Evolutionary conservation across 2,797 vertebrate genomes (phyloP), one percentile per base, ranked within the genome.

Genomic region (Heliangelus exortis): DNA sequence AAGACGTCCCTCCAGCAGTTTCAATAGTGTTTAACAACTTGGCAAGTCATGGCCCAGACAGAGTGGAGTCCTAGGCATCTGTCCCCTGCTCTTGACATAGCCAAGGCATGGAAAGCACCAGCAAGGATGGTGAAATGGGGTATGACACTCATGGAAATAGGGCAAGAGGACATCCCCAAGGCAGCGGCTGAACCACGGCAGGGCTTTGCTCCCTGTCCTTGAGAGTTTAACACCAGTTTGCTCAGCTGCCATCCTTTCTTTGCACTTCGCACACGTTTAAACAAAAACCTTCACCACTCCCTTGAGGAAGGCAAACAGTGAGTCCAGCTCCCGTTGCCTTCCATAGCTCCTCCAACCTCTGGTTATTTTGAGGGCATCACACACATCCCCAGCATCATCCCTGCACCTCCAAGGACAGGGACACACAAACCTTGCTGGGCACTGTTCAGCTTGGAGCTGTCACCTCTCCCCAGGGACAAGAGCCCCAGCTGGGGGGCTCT

Each of bases 241-340:
- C 87, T 95, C 90, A 91, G 95, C 95, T 96, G 96, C 48, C 39
- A 14, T 93, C 73, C 82, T 89, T 77, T 92, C 94, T 95, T 95
- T 95, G 92, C 93, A 87, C 93, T 95, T 89, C 0, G 3, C 6
- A 10, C 82, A 31, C 39, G 1, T 91, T 94, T 59, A 95, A 96
- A 95, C 89, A 96, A 87, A 95, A 89, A 50, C 71, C 84, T 68
- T 83, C 75, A 85, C 94, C 95, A 65, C 94, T 92, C 95, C 94
- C 92, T 68, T 2, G 0, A 84, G 65, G 87, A 93, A 95, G 89
- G 69, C 88, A 96, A 96, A 95, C 77, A 96, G 51, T 1, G 18
- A 90, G 22, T 8, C 41, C 89, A 58, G 89, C 81, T 96, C 75
- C 89, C 12, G 1, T 25, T 2, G 0, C 54, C 75, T 63, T 87